phyloP scores from a whole-genome alignment of 2,797 vertebrate genomes.

The Scyliorhinus canicula region DNA sequence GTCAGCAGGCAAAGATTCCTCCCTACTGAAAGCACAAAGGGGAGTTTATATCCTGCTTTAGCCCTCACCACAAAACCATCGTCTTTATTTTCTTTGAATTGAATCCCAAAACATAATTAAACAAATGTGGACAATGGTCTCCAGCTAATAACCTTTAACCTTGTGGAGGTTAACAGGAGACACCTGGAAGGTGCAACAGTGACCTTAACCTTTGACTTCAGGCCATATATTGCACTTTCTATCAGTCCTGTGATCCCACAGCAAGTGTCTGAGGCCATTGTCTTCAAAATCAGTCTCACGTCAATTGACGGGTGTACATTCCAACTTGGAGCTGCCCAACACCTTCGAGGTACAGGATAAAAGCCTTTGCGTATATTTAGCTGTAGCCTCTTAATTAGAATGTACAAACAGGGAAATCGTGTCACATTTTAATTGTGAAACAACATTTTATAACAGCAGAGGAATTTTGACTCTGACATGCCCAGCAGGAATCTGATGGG shows the following conservation, averaged over 20 bases:
- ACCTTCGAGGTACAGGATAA: not conserved
- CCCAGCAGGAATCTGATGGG: not conserved
- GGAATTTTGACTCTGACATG: not conserved
- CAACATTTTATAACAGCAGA: not conserved
- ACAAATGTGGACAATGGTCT: not conserved
- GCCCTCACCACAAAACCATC: not conserved
- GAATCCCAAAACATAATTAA: slow-evolving; percentile 20
- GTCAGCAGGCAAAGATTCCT: not conserved
- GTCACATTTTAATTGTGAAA: not conserved
- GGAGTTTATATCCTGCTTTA: not conserved
- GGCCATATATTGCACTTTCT: not conserved
- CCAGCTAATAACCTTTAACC: not conserved
- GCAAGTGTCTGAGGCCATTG: not conserved
- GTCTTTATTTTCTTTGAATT: not conserved
- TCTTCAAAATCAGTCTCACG: not conserved
- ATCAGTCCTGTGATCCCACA: not conserved
- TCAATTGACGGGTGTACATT: not conserved
- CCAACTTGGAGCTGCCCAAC: not conserved
- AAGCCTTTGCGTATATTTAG: not conserved
- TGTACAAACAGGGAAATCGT: not conserved
- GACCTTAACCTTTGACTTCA: not conserved
- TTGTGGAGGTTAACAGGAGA: not conserved
- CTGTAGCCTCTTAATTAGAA: not conserved
- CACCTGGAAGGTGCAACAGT: not conserved
- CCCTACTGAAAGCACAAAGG: not conserved